Evolutionary conservation across 2,113 vertebrate species (phyloP).

Genomic region (Rhodinocichla rosea): DNA sequence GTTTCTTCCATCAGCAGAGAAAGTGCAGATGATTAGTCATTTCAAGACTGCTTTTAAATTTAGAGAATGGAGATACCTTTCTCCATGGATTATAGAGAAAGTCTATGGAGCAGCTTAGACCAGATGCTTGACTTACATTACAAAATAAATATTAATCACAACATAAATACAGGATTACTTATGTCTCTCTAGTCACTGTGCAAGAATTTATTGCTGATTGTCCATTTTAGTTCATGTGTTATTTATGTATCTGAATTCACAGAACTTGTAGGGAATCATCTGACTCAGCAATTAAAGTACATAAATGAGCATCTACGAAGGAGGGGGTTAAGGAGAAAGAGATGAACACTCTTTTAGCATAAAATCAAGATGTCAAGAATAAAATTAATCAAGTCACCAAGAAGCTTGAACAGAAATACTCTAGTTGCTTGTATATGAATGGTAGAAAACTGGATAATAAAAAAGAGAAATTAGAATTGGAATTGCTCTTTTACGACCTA

Average conservation of each 20-base stretch:
- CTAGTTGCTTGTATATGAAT: background rate
- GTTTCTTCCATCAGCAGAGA: background rate
- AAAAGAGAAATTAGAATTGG: constrained; percentile 19
- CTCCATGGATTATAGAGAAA: background rate
- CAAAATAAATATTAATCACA: background rate
- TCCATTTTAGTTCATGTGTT: background rate
- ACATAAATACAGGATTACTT: background rate
- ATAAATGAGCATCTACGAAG: background rate
- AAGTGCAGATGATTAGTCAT: background rate
- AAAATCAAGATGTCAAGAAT: constrained; percentile 29
- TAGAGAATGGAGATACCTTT: background rate
- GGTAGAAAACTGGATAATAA: constrained; percentile 17
- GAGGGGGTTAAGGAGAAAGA: constrained; percentile 14
- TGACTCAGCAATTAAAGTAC: background rate
- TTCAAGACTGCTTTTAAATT: background rate
- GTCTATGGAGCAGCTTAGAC: background rate
- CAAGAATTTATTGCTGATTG: background rate
- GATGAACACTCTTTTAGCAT: background rate
- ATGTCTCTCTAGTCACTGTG: background rate
- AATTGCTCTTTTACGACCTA: constrained; percentile 29
- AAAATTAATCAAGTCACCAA: constrained; percentile 33
- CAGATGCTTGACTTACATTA: background rate
- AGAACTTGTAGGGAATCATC: background rate
- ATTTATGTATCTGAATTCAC: background rate
- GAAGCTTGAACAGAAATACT: background rate